These are phyloP conservation scores for Regulus satrapa DNA, from an alignment of 2,113 vertebrate genomes.

Conservation along the genomic window DNA sequence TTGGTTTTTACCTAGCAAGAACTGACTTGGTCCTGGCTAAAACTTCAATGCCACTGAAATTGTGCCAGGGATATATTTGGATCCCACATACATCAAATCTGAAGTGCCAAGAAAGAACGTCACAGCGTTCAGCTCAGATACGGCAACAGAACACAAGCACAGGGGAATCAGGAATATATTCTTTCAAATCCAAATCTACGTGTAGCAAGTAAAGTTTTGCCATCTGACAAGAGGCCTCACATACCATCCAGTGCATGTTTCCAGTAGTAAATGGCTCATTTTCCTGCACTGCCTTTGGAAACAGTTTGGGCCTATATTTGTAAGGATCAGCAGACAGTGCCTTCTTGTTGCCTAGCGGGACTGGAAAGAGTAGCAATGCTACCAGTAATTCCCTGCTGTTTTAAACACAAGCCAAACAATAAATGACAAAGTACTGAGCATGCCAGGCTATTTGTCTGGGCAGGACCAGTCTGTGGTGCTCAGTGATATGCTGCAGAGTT, in stretches of 20 bases:
- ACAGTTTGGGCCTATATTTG: not conserved
- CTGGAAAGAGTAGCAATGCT: not conserved
- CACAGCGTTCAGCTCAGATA: not conserved
- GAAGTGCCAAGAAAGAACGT: not conserved
- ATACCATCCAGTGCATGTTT: not conserved
- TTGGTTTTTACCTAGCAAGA: not conserved
- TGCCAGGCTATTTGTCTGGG: not conserved
- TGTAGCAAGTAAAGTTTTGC: not conserved
- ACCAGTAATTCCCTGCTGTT: not conserved
- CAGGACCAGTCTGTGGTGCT: not conserved
- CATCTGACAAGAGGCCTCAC: not conserved
- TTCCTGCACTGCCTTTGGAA: not conserved
- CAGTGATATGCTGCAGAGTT: not conserved
- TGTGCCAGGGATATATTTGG: not conserved
- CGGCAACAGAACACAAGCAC: not conserved
- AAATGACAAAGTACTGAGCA: not conserved
- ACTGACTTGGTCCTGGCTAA: not conserved
- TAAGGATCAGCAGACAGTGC: not conserved
- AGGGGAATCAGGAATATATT: not conserved
- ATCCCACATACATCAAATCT: not conserved
- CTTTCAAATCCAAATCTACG: not conserved
- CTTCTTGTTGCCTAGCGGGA: not conserved
- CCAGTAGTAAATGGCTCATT: not conserved
- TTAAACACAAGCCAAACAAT: not conserved
- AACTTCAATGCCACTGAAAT: not conserved